Percentiles rank a stretch among this genome's conserved stretches.
phyloP scores from a whole-genome alignment of 2,113 vertebrate genomes.

The Coptodon bakossiorum region DNA sequence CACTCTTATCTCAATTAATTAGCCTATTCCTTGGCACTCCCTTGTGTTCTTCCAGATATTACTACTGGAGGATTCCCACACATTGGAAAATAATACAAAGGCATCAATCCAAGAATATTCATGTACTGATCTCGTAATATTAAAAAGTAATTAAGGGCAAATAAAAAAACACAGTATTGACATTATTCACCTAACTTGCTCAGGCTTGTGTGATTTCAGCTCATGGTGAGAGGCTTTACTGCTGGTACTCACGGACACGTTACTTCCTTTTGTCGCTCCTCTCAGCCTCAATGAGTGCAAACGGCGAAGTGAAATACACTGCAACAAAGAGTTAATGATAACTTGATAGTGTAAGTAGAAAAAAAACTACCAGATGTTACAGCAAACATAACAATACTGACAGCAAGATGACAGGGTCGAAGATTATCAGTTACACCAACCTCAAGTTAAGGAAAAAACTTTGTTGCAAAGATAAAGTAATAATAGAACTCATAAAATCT shows the following conservation, averaged over 20 bases:
- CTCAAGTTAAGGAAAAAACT: neutral
- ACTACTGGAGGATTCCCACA: neutral
- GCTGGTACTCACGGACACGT: neutral
- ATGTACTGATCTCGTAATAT: neutral
- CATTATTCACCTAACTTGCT: neutral
- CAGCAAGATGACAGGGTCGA: neutral
- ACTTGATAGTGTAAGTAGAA: neutral
- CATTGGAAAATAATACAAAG: neutral
- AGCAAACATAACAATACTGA: neutral
- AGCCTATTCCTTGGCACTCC: neutral
- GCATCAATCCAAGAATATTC: neutral
- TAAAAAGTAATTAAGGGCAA: neutral
- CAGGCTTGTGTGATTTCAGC: too few species aligned
- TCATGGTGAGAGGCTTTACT: neutral
- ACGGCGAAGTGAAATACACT: neutral
- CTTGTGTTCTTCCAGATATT: neutral
- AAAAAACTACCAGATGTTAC: neutral
- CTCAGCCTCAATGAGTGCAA: neutral
- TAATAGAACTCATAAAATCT: neutral
- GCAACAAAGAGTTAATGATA: neutral
- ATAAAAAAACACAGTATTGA: neutral
- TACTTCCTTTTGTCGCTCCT: neutral
- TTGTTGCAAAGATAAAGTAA: neutral
- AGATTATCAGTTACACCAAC: neutral
- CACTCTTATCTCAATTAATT: neutral